Base-by-base conservation (phyloP, 2,888 invertebrate species). In the Drosophila robusta region DNA sequence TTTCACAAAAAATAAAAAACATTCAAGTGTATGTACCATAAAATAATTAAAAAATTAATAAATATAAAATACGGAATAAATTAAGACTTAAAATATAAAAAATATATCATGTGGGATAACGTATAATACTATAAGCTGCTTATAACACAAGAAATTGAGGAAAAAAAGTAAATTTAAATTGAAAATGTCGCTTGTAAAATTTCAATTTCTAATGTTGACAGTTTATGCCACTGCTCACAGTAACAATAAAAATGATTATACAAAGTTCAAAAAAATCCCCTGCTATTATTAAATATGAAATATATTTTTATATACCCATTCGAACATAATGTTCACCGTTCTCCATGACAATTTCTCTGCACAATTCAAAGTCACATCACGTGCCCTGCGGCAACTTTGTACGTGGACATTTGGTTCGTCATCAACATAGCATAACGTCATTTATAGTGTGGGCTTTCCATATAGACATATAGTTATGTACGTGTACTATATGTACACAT, bases 311-410 rank as follows among this genome's bases (percentile, higher is more conserved):
- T 39, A n/a, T 9, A 16, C 22, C 1, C 8, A 14, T 46, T 32
- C 32, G 14, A 8, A 62, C 34, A 39, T 38, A 50, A 46, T 57
- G 56, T 32, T 58, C 41, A 39, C 14, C 22, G 52, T 34, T 34
- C 18, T 42, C 32, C 22, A 45, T 58, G 50, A 57, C 61, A 67
- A 50, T 76, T 75, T 72, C 72, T 44, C 61, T 47, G n/a, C 4
- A n/a, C 47, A 64, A 57, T 78, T 66, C 55, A 49, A 22, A 81
- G 44, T 54, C 70, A 11, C 29, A 70, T 78, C 81, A 84, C 81
- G 81, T 81, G 82, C 69, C 47, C 45, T 71, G 60, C 56, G 75
- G 77, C 63, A 75, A 76, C 77, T 60, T 54, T 68, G 68, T 76
- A 76, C 63, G 75, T 76, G 76, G 42, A 52, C 67, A 49, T 44